Conservation (phyloP, 30 jellyfish, hydroid and myxozoan genomes). For the Sanderia malayensis region DNA sequence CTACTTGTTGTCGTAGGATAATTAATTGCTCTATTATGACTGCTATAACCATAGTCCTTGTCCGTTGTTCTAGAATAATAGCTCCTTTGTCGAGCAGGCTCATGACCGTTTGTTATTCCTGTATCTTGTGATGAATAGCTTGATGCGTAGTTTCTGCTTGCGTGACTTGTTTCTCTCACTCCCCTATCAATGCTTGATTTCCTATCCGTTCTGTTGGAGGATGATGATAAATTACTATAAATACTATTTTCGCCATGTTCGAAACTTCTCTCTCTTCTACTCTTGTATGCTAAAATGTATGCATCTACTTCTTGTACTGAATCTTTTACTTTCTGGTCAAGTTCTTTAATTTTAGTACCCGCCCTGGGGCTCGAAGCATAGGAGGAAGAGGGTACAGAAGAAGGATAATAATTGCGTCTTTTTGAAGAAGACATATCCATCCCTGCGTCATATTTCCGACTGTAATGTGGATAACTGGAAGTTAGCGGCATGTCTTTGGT, state of each 20-base stretch:
- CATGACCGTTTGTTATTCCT: background rate
- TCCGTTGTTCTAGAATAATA: slow-evolving; percentile 4
- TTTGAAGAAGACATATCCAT: background rate
- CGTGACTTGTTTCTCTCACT: slow-evolving; percentile 15
- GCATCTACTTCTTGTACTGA: slow-evolving; percentile 67
- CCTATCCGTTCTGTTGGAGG: slow-evolving; percentile 38
- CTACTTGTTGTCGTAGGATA: slow-evolving; percentile 6
- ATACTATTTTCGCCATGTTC: slow-evolving; percentile 35
- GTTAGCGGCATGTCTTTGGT: background rate
- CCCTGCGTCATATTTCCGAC: background rate
- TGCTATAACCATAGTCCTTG: slow-evolving; percentile 17
- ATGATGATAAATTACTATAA: slow-evolving; percentile 1
- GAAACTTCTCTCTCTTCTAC: slow-evolving; percentile 61
- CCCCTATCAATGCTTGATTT: slow-evolving; percentile 43
- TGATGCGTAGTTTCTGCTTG: slow-evolving; percentile 28
- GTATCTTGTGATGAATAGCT: slow-evolving; percentile 4
- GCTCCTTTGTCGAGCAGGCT: slow-evolving; percentile 1
- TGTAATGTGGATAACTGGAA: background rate
- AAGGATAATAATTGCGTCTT: background rate
- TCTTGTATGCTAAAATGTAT: slow-evolving; percentile 50
- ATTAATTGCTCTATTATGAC: slow-evolving; percentile 9
- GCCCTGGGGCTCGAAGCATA: background rate
- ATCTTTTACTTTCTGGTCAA: slow-evolving; percentile 45
- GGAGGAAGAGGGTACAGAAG: background rate
- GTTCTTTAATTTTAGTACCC: background rate